Percentiles rank a stretch among this genome's conserved stretches.
phyloP scores from a whole-genome alignment of 2,113 vertebrate genomes.

The Oreochromis niloticus region DNA sequence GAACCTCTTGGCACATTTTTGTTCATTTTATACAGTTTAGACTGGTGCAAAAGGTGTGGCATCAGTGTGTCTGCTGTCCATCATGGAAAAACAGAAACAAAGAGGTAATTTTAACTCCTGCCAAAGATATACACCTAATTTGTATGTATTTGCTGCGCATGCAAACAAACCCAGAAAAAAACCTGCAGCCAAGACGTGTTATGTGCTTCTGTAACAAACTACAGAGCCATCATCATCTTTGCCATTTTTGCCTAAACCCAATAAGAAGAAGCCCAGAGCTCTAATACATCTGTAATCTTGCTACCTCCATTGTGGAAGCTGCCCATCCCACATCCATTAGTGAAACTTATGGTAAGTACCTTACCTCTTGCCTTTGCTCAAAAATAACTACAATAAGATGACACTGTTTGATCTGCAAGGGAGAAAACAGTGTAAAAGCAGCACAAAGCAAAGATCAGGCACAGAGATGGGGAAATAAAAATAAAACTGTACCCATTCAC shows the following conservation, averaged over 20 bases:
- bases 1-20: background rate
- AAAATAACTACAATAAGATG: background rate
- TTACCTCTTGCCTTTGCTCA: background rate
- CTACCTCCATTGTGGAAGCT: background rate
- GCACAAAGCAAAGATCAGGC: background rate
- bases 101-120: background rate
- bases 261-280: background rate
- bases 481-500: background rate
- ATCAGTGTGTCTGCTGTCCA: background rate
- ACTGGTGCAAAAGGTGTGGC: background rate
- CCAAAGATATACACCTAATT: background rate
- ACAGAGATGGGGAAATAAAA: background rate
- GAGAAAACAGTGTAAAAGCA: background rate
- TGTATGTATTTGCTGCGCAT: background rate
- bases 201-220: background rate
- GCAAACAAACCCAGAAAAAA: background rate
- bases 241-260: background rate
- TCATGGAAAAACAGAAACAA: background rate
- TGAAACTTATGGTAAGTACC: background rate
- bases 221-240: background rate
- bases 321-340: background rate
- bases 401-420: background rate
- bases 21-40: background rate
- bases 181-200: background rate
- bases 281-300: background rate